Base-by-base conservation (phyloP, 2,113 vertebrate species). In the Engystomops pustulosus region DNA sequence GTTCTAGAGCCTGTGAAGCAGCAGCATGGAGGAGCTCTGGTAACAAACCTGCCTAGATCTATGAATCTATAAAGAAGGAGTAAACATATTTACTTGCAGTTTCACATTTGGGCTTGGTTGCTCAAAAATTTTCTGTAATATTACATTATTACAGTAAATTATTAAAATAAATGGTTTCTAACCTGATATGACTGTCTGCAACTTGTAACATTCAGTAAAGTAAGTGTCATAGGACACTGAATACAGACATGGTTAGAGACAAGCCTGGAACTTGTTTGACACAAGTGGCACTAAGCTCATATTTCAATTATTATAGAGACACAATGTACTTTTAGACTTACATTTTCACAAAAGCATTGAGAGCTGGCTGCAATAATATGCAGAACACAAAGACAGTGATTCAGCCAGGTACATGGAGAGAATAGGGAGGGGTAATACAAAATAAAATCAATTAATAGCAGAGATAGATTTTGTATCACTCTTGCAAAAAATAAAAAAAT, bases 301-400 rank as follows among this genome's bases (percentile, higher is more conserved):
- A 60, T 60, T 27, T 58, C 53, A 58, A 60, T 60, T 60, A 60
- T 60, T 23, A n/a, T 23, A 25, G 55, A 60, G 23, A 60, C 55
- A 60, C 55, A 60, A n/a, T 25, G 8, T 60, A 25, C 23, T 60
- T 60, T 60, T 27, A 60, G 10, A 60, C 25, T 25, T 27, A 12
- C 9, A 60, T 60, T 60, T 60, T 60, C 27, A 27, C 23, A 25
- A 60, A 62, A 62, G 10, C 25, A 62, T 62, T 3, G 44, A 12
- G 14, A 12, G 44, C 44, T 45, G 9, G 6, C 44, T 45, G 2
- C 14, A 5, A 45, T 45, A 11, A 45, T 45, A 45, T 12, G 44
- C 44, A 5, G 14, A 62, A 27, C 51, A 55, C n/a, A 55, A 23
- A 23, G 51, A 6, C 8, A 55, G 51, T 9, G n/a, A 9, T 55